A percentile compares a stretch with the other conserved stretches of the same genome.
Evolutionary conservation across 2,113 vertebrate species (phyloP).

Genomic region (Malurus alboscapulatus): DNA sequence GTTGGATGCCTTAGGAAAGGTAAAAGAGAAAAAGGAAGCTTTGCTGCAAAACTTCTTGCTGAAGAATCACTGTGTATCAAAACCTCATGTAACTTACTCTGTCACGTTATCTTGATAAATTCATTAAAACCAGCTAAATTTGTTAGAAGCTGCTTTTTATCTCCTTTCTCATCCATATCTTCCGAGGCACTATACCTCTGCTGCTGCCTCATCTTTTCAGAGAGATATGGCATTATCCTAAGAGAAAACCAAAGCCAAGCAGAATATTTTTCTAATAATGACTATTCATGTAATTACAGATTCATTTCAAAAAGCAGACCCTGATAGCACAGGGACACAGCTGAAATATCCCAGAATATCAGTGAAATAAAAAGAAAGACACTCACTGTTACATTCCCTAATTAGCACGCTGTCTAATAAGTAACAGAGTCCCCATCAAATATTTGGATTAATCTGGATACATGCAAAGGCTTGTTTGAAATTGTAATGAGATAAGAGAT

Average conservation of each 20-base stretch:
- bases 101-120: neutral
- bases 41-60: neutral
- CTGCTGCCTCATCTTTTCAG: neutral
- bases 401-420: neutral
- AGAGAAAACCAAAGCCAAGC: neutral
- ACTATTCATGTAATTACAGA: neutral
- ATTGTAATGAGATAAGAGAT: neutral
- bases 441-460: conserved; percentile 3
- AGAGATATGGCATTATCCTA: neutral
- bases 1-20: neutral
- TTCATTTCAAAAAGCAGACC: neutral
- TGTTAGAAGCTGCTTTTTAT: neutral
- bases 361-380: neutral
- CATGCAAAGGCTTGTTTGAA: neutral
- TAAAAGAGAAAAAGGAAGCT: neutral
- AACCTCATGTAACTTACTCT: neutral
- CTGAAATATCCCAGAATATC: neutral
- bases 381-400: neutral
- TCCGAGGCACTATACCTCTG: neutral
- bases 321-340: neutral
- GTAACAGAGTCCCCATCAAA: neutral
- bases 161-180: neutral
- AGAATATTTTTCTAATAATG: neutral
- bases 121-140: neutral
- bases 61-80: neutral